phyloP scores from a whole-genome alignment of 1,140 invertebrate genomes.

The Bilobella aurantiaca region DNA sequence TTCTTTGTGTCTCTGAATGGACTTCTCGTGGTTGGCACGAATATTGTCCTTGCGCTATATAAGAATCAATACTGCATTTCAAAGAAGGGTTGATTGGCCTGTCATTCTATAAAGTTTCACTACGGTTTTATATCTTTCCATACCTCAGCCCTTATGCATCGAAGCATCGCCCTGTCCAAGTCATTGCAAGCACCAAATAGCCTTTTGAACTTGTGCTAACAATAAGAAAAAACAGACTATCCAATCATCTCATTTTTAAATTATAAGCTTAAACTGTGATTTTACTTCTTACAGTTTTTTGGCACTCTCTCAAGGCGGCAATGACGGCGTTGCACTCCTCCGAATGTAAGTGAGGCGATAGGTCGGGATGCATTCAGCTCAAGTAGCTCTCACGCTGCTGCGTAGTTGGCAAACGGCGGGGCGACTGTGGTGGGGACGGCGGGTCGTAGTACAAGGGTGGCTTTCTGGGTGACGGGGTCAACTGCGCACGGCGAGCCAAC shows the following conservation, averaged over 20 bases:
- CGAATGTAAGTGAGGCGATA: constrained; percentile 20
- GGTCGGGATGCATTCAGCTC: constrained; percentile 28
- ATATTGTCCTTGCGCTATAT: constrained; percentile 1
- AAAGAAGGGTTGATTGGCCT: neutral
- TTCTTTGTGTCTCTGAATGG: neutral
- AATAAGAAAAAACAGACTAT: neutral
- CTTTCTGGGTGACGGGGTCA: constrained; percentile 14
- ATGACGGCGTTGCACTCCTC: constrained; percentile 22
- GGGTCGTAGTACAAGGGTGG: constrained; percentile 3
- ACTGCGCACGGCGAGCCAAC: constrained; percentile 26
- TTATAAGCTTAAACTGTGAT: no score
- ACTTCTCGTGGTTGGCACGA: constrained; percentile 18
- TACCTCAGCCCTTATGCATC: constrained; percentile 23
- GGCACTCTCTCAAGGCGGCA: constrained; percentile 19
- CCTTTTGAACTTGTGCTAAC: constrained; percentile 14
- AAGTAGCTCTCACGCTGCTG: constrained; percentile 34
- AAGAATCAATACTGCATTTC: neutral
- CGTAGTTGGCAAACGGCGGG: constrained; percentile 27
- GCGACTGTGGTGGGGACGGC: constrained; percentile 32
- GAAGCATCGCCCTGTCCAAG: constrained; percentile 12
- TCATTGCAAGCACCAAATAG: constrained; percentile 21
- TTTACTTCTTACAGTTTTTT: constrained; percentile 14
- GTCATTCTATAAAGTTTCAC: neutral
- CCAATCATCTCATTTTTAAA: neutral
- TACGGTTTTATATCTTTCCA: neutral